Conservation (phyloP, 2,797 vertebrate species). For the Peromyscus nudipes region DNA sequence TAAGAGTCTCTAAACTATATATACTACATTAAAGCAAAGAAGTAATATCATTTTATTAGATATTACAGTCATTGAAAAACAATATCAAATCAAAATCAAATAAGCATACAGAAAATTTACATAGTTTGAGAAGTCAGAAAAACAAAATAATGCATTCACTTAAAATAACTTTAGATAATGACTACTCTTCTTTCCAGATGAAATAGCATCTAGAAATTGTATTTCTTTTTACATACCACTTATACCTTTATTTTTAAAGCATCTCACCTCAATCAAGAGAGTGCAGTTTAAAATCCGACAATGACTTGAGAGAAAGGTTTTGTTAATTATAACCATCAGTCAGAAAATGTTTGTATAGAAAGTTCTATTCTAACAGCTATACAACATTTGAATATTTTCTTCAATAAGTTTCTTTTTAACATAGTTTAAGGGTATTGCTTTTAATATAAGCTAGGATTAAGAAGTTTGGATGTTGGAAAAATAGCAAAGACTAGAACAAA, state of each 20-base stretch:
- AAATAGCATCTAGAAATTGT: background rate
- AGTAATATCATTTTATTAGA: background rate
- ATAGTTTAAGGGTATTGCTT: background rate
- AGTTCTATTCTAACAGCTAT: background rate
- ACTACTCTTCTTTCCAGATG: background rate
- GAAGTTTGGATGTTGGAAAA: background rate
- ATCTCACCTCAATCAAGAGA: background rate
- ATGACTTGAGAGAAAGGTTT: background rate
- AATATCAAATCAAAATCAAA: background rate
- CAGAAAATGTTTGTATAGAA: background rate
- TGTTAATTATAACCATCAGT: background rate
- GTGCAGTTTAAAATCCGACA: background rate
- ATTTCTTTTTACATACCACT: background rate
- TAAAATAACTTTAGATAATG: slow-evolving; percentile 28
- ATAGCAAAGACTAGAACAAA: background rate
- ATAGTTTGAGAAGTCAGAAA: background rate
- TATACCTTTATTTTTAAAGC: background rate
- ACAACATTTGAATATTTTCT: background rate
- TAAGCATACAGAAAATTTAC: background rate
- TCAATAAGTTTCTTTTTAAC: background rate
- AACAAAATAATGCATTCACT: slow-evolving; percentile 11
- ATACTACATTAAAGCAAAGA: background rate
- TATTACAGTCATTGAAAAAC: background rate
- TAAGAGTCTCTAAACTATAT: background rate
- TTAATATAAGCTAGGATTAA: background rate